Evolutionary conservation across 2,797 vertebrate species (phyloP), one percentile per base, ranked within the genome.

Genomic region (Spheniscus humboldti): DNA sequence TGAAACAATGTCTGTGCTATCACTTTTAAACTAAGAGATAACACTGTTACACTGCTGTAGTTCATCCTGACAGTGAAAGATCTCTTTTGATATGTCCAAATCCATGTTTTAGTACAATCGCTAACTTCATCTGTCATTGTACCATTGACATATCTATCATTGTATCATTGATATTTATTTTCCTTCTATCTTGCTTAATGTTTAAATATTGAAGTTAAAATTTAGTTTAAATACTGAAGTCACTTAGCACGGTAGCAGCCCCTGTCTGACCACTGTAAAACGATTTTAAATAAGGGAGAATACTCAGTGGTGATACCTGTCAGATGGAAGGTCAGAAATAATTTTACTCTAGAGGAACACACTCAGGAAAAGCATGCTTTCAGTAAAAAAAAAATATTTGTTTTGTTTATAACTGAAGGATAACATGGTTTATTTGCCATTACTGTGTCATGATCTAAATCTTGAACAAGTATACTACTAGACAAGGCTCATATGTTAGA

Each of bases 401-500:
- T 2, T 64, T 80, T 85, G 59, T 87, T 93, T 91, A 66, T 85
- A 92, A 56, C 10, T 53, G 82, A 80, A 71, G 57, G 30, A 68
- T 77, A 71, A 50, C 63, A 35, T 39, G 31, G 55, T 69, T 87
- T 95, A 53, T 94, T 94, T 93, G 86, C 48, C 2, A 1, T 89
- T 82, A 47, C 74, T 79, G 1, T 91, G 72, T 56, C 28, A 48
- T 4, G 14, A 76, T 71, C 50, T 82, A 78, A 81, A 72, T 85
- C 59, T 79, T 90, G 56, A 89, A 63, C 7, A 18, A 73, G 47
- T 66, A 50, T n/a, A 20, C 48, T 85, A 37, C 68, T 80, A 90
- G 86, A 91, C 43, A 67, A 72, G 87, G 74, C 83, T 96, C 94
- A 39, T 77, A 93, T 95, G 84, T 87, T 86, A 92, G 56, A 47